phyloP scores from a whole-genome alignment of 2,888 invertebrate genomes.

The Dermolepida albohirtum region DNA sequence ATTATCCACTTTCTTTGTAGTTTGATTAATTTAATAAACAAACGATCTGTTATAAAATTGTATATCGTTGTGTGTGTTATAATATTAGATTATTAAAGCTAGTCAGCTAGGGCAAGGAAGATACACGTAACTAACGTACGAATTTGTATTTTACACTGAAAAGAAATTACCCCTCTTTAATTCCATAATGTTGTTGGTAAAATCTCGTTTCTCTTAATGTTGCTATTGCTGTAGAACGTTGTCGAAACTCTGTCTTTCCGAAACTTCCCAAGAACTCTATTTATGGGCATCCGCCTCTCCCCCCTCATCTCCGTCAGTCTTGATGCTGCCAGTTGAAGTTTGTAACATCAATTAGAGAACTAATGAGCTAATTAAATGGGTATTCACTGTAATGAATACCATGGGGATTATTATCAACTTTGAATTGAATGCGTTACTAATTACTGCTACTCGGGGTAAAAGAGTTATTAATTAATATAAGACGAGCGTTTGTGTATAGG shows the following conservation, averaged over 20 bases:
- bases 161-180: no score
- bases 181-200: background rate
- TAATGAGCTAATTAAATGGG: conserved; percentile 69
- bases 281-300: conserved; percentile 40
- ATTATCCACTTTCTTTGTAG: no score
- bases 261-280: conserved; percentile 47
- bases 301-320: conserved; percentile 21
- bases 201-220: conserved; percentile 9
- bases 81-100: no score
- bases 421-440: conserved; percentile 57
- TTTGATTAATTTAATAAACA: no score
- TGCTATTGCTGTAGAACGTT: conserved; percentile 6
- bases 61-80: no score
- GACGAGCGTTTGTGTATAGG: conserved; percentile 31
- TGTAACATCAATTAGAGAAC: conserved; percentile 67
- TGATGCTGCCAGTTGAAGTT: conserved; percentile 55
- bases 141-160: no score
- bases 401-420: conserved; percentile 59
- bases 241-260: conserved; percentile 23
- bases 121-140: no score
- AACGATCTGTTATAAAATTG: no score
- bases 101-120: no score
- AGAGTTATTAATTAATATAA: conserved; percentile 44
- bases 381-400: conserved; percentile 67
- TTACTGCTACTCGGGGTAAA: conserved; percentile 51